Base-by-base conservation (phyloP, 1,140 invertebrate species). In the Zaprionus nigranus region DNA sequence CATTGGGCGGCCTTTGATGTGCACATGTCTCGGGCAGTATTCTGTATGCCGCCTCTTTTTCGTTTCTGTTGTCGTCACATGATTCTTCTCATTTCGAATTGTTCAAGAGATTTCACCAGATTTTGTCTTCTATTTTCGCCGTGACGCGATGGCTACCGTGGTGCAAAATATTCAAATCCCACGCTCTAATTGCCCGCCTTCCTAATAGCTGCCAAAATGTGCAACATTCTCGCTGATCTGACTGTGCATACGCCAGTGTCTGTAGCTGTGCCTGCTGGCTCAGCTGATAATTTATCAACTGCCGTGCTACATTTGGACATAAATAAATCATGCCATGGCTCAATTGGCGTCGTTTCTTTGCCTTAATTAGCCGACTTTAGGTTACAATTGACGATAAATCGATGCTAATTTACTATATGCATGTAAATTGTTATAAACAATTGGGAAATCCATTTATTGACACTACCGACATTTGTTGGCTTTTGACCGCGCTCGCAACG, bases 261-360 rank as follows among this genome's bases (percentile, higher is more conserved):
- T 12, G n/a, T 46, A 22, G 13, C 12, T 12, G 6, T 49, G 46
- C 46, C 11, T 17, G n/a, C 46, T 22, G 20, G n/a, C 20, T 24
- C 53, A 30, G 66, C 30, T 77, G 72, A 88, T 85, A 81, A 88
- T 82, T 88, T 88, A 81, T 88, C 85, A 70, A 81, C 57, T 61
- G 81, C 75, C 40, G 40, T 46, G 68, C 69, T 67, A 70, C 62
- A 65, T 43, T 56, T 65, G 53, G 17, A 43, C 24, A 57, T 65
- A 65, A 46, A 90, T 90, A 90, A 85, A 90, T 90, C 82, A 82
- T 82, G 79, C 58, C 82, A 90, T 79, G 85, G 71, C 79, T 88
- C 85, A 90, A 90, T 90, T 90, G 85, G 34, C 65, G n/a, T 17
- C 2, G 12, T 5, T 22, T 53, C 43, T 64, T 69, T 62, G 69